Conservation (phyloP, 2,113 vertebrate genomes). For the Colinus virginianus region DNA sequence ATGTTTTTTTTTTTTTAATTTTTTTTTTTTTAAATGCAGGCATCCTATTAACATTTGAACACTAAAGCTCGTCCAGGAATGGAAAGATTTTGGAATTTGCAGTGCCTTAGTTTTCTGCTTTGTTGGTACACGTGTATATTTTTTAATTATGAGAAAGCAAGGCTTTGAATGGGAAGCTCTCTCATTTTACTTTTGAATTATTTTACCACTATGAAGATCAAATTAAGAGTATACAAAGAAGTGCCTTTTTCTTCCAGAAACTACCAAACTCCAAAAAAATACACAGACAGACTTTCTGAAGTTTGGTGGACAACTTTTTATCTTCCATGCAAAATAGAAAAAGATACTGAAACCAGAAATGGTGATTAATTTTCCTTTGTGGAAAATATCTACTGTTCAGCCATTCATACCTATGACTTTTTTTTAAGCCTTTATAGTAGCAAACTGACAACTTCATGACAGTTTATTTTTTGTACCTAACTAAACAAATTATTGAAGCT, state of each 20-base stretch:
- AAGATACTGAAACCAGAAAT: conserved; percentile 45
- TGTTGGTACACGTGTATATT: conserved; percentile 14
- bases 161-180: conserved; percentile 37
- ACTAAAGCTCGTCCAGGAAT: conserved; percentile 69
- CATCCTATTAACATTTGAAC: conserved; percentile 74
- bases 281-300: conserved; percentile 15
- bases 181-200: conserved; percentile 41
- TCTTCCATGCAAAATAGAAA: conserved; percentile 53
- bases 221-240: conserved; percentile 51
- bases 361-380: conserved; percentile 56
- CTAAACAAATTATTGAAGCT: conserved; percentile 67
- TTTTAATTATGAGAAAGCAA: conserved; percentile 53
- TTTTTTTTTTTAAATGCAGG: conserved; percentile 12
- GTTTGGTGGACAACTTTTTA: conserved; percentile 55
- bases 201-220: conserved; percentile 51
- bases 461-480: conserved; percentile 65
- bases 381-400: conserved; percentile 52
- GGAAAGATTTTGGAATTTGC: conserved; percentile 74
- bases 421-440: conserved; percentile 54
- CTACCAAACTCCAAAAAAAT: neutral
- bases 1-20: neutral
- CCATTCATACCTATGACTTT: conserved; percentile 35
- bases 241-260: conserved; percentile 31
- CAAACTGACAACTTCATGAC: conserved; percentile 65
- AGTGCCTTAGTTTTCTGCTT: conserved; percentile 53